Base-by-base conservation (phyloP, 2,113 vertebrate genomes). In the Ranitomeya variabilis region DNA sequence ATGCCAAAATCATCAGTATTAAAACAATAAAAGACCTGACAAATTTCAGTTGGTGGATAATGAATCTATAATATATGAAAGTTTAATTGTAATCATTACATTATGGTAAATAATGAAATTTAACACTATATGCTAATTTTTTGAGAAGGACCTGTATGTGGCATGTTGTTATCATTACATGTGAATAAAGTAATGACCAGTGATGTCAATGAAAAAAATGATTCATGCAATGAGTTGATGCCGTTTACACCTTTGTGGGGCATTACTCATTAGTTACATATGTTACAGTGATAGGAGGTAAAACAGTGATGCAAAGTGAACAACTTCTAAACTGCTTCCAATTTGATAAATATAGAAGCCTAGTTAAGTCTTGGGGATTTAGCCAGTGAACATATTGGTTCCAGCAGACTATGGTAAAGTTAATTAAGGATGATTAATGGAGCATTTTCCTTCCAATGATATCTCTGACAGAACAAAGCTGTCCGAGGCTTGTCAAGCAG, bases 341-440 rank as follows among this genome's bases (percentile, higher is more conserved):
- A 91, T 96, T 96, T 97, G 96, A 96, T 95, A 96, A 95, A 93
- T 94, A 90, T 91, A 93, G 94, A 95, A 95, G 96, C 95, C 95
- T 93, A 92, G 95, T 95, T 96, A 96, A 96, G 92, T 95, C 94
- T 93, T 90, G 89, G 90, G 94, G 94, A 95, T 95, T 96, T 97
- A 96, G 95, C 94, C 94, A 93, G 92, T 89, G 94, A 96, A 92
- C 94, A 95, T 95, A 95, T 95, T 95, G 96, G 95, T 96, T 96
- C 95, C 95, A 97, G 95, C 96, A 96, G 94, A 97, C 95, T 94
- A 95, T 95, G 94, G 96, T 96, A 97, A 97, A 98, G 96, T 98
- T 99, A 98, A 99, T 99, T 98, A 98, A 96, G 96, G 96, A 96
- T 97, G 98, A 99, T 98, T 98, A 98, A 99, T 98, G 97, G 96